These are phyloP conservation scores for Ennomos quercinarius DNA, from an alignment of 2,888 invertebrate species.

Conservation along the genomic window DNA sequence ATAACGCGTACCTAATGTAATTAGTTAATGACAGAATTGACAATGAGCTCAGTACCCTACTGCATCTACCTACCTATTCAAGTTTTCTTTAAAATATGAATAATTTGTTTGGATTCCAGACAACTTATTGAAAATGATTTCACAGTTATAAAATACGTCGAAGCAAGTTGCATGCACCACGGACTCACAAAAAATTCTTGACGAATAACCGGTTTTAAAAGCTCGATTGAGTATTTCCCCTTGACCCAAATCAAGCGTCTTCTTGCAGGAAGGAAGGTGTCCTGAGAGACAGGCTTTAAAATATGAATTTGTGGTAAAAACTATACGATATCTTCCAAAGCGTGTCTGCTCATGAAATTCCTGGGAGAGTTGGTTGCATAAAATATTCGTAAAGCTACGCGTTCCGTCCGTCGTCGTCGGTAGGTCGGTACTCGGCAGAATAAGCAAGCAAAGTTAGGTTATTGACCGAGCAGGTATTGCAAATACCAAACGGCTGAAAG, in stretches of 20 bases:
- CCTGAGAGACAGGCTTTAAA: constrained; percentile 35
- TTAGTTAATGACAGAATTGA: too few relatives aligned
- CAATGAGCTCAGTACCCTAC: too few relatives aligned
- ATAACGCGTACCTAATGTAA: constrained; percentile 10
- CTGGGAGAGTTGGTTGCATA: constrained; percentile 17
- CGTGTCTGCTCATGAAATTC: constrained; percentile 15
- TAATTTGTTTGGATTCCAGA: neutral
- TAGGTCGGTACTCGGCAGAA: constrained; percentile 43
- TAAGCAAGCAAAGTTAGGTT: constrained; percentile 52
- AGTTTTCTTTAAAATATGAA: too few relatives aligned
- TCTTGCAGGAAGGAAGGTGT: constrained; percentile 65
- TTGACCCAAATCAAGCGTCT: constrained; percentile 67
- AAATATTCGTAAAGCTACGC: constrained; percentile 31
- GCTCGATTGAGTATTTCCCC: constrained; percentile 66
- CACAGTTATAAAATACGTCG: constrained; percentile 16
- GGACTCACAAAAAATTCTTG: constrained; percentile 47
- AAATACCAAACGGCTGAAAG: constrained; percentile 36
- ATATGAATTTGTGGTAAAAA: neutral
- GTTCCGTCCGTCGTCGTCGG: constrained; percentile 37
- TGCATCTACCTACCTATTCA: too few relatives aligned
- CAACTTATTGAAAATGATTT: constrained; percentile 9
- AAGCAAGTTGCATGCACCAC: constrained; percentile 26
- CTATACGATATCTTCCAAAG: neutral
- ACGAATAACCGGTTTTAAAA: constrained; percentile 68
- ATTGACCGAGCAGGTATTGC: constrained; percentile 53